Evolutionary conservation across 1,140 invertebrate genomes (phyloP).

Genomic region (Lasioglossum baleicum): DNA sequence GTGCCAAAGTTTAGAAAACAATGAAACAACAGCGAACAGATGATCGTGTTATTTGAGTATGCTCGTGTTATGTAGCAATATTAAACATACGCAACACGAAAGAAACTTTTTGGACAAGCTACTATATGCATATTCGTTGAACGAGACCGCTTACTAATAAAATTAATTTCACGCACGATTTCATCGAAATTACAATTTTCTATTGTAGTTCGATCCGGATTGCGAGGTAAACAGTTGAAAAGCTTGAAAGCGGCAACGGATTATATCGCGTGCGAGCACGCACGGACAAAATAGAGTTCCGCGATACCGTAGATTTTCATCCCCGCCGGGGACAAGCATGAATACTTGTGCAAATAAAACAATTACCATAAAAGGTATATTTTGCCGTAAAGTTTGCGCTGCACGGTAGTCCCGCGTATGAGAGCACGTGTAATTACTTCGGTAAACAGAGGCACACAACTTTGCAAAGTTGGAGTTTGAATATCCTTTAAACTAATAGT

Average conservation of each 20-base stretch:
- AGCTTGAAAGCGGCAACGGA: not conserved
- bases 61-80: no score
- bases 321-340: not conserved
- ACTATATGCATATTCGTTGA: no score
- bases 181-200: no score
- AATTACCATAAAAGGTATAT: conserved; percentile 6
- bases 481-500: conserved; percentile 6
- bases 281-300: not conserved
- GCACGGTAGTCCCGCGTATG: not conserved
- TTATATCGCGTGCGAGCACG: not conserved
- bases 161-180: no score
- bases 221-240: not conserved
- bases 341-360: conserved; percentile 6
- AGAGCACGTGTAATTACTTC: conserved; percentile 6
- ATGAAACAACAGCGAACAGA: no score
- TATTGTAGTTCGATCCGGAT: no score
- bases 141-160: no score
- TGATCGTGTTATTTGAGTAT: no score
- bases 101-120: no score
- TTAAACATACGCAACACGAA: no score
- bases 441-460: not conserved
- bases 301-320: not conserved
- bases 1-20: no score
- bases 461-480: conserved; percentile 1
- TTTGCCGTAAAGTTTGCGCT: not conserved